phyloP scores from a whole-genome alignment of 2,797 vertebrate species.

The Valencia hispanica region DNA sequence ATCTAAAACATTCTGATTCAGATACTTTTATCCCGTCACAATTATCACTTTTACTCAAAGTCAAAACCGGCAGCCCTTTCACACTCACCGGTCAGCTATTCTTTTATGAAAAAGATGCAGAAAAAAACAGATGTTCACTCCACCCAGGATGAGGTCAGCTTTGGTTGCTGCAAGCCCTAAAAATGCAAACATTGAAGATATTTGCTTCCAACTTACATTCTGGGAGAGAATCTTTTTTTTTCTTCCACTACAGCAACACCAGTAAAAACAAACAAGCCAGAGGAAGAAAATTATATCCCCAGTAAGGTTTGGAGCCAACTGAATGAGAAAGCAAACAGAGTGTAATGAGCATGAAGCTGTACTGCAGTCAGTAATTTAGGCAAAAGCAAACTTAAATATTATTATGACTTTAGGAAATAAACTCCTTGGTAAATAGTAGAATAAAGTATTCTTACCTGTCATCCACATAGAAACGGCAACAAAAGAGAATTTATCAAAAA shows the following conservation, averaged over 20 bases:
- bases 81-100: constrained; percentile 21
- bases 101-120: constrained; percentile 44
- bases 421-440: no score
- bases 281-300: constrained; percentile 16
- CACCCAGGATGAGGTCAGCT: constrained; percentile 65
- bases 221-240: constrained; percentile 12
- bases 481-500: not conserved
- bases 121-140: constrained; percentile 69
- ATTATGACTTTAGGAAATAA: not conserved
- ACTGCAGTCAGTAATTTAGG: constrained; percentile 1
- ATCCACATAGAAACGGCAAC: not conserved
- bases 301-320: constrained; percentile 7
- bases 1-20: constrained; percentile 28
- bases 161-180: constrained; percentile 25
- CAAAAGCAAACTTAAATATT: constrained; percentile 7
- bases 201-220: constrained; percentile 25
- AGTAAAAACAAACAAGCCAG: constrained; percentile 26
- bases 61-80: constrained; percentile 17
- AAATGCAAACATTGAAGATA: constrained; percentile 28
- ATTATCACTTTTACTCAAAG: constrained; percentile 5
- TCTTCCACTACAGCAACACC: constrained; percentile 29
- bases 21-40: constrained; percentile 16
- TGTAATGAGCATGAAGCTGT: not conserved
- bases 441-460: not conserved
- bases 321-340: not conserved